Evolutionary conservation across 2,888 invertebrate genomes (phyloP), one percentile per base, ranked within the genome.

Genomic region (Malacosoma neustria): DNA sequence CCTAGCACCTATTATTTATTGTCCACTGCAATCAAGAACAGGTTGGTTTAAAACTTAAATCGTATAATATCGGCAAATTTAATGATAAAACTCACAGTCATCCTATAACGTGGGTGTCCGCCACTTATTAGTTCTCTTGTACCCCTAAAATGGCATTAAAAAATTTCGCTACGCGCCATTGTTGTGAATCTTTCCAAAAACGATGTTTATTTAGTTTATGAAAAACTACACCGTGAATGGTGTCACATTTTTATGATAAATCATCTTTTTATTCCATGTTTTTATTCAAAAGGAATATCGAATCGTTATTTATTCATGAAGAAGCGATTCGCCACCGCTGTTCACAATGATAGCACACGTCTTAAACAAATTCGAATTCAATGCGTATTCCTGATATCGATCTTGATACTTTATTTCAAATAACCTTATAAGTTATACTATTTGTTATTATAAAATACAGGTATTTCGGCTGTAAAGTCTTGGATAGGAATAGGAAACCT

Each of bases 161-260:
- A 68, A 41, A 59, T 71, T 73, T 76, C 63, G 70, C 60, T 60
- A 62, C 72, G 71, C 71, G 57, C 72, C 69, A 71, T 82, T 79
- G 22, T 76, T 74, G 74, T 72, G 70, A 57, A 71, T 75, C 72
- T 72, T 73, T 62, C 72, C 71, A 67, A 75, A 79, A 80, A 74
- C 63, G 68, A 77, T 82, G 81, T 84, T 82, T 82, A 84, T 84
- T 84, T 84, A 84, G 76, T 67, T 65, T 77, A 74, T 81, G 77
- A 79, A 82, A 76, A 75, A 72, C 49, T 62, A 59, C 39, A 52
- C 52, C 47, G 61, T 74, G 72, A 74, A 75, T 72, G 51, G 22
- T 22, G 66, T 50, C 52, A 40, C 54, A 68, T 71, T 50, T 73
- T 72, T 80, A 76, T 85, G 85, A 85, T 85, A 76, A 77, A 85